These are phyloP conservation scores for Nycticorax nycticorax DNA, from an alignment of 2,113 vertebrate genomes.

Conservation along the genomic window DNA sequence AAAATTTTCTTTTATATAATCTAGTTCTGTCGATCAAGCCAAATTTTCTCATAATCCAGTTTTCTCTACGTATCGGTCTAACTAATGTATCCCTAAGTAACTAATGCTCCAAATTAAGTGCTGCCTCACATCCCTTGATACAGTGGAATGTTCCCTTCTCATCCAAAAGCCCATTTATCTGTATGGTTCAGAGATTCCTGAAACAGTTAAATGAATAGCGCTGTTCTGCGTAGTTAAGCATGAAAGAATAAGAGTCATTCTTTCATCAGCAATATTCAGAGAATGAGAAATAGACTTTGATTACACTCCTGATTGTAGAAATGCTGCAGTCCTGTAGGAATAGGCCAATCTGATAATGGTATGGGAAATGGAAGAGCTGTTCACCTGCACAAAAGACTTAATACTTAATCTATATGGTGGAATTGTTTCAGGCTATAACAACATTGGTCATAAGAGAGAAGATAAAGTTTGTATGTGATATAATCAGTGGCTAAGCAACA, in stretches of 20 bases:
- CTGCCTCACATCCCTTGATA: not conserved
- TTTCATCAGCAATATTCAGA: slow-evolving; percentile 36
- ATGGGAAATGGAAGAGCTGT: not conserved
- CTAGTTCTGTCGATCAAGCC: fast-evolving
- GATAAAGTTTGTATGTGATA: not conserved
- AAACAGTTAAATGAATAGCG: not conserved
- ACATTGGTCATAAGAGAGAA: not conserved
- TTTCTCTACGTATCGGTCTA: not conserved
- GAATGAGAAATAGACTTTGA: slow-evolving; percentile 10
- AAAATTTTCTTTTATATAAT: not conserved
- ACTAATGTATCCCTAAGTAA: not conserved
- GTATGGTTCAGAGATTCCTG: not conserved
- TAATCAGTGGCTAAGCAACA: not conserved
- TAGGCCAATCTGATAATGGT: not conserved
- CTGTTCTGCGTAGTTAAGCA: fast-evolving
- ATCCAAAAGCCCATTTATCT: not conserved
- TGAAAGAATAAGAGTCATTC: not conserved
- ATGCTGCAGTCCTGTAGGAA: not conserved
- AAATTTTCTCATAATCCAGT: not conserved
- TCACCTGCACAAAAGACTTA: slow-evolving; percentile 7
- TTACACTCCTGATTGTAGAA: slow-evolving; percentile 4
- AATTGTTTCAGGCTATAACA: slow-evolving; percentile 15
- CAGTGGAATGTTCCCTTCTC: not conserved
- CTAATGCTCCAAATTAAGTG: not conserved
- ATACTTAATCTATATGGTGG: not conserved